Evolutionary conservation across 2,888 invertebrate species (phyloP), one percentile per base, ranked within the genome.

Genomic region (Drosophila anceps): DNA sequence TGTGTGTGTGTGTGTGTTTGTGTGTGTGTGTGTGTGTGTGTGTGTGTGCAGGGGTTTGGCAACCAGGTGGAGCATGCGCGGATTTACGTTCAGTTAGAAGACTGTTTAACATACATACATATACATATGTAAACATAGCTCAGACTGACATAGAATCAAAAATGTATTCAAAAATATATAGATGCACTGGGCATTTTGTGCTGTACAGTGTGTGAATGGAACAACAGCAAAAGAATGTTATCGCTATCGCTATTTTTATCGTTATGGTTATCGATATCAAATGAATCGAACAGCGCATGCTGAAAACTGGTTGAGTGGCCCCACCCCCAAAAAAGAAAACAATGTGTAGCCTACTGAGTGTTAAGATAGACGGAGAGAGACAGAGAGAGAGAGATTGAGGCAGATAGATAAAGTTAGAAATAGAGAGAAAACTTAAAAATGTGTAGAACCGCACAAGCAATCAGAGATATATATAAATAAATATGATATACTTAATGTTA

Each of bases 1-100:
- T 37, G 37, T 27, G 20, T 29, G 39, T 57, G 35, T 51, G 10
- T 24, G 33, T 48, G 44, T 58, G 39, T 65, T n/a, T n/a, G 29
- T 29, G 10, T n/a, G 12, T 50, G 18, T 15, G 20, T 24, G 10
- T 37, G 37, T 27, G 20, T 29, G 39, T 57, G 35, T 51, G 10
- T 24, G 33, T 48, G 44, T 58, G 39, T 65, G n/a, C 39, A 46
- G 70, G 66, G 61, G 66, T 62, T 65, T 59, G 41, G 10, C 75
- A 75, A 76, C 76, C 76, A 76, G 76, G 55, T 76, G 46, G 10
- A 41, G 44, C 61, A 76, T 59, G 76, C 76, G 73, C 60, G 48
- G 64, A 48, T 12, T 58, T 39, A 48, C 41, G 51, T 48, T 12
- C 35, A 59, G n/a, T 44, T 44, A 7, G 35, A 43, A 54, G 35